Percentiles rank a stretch among this genome's conserved stretches.
phyloP scores from a whole-genome alignment of 1,140 invertebrate genomes.

The Phymastichus coffea region DNA sequence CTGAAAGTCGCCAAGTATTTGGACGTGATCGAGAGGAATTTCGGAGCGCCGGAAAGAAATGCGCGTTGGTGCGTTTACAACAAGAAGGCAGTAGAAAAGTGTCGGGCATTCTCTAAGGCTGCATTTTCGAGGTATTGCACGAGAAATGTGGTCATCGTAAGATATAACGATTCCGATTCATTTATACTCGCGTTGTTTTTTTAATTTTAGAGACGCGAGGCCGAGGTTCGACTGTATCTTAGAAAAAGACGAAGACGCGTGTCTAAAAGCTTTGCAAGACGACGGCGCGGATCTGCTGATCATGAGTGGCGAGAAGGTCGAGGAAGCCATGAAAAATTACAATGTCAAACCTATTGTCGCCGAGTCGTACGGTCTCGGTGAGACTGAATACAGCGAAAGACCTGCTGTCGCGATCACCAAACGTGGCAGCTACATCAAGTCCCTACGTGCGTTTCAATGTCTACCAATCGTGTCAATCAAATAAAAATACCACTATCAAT shows the following conservation, averaged over 20 bases:
- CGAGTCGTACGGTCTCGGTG: constrained; percentile 54
- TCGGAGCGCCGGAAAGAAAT: constrained; percentile 59
- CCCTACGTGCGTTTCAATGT: constrained; percentile 18
- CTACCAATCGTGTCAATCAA: background rate
- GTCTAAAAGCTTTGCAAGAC: constrained; percentile 66
- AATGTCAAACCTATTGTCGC: constrained; percentile 56
- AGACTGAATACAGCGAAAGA: constrained; percentile 48
- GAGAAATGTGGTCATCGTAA: background rate
- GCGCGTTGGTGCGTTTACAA: constrained; percentile 67
- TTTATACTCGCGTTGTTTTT: background rate
- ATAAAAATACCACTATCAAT: background rate
- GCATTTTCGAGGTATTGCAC: constrained; percentile 60
- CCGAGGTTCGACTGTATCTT: constrained; percentile 69
- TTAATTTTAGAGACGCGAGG: constrained; percentile 62
- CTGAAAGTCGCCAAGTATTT: constrained; percentile 72
- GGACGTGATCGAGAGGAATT: constrained; percentile 75
- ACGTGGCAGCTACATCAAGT: constrained; percentile 48
- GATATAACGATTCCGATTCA: background rate
- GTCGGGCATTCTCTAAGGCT: constrained; percentile 63
- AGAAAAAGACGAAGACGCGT: constrained; percentile 59
- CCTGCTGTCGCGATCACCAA: constrained; percentile 64
- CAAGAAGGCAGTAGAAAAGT: constrained; percentile 65
- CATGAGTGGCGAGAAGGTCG: constrained; percentile 62
- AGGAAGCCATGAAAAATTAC: constrained; percentile 58
- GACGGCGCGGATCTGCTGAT: constrained; percentile 66